Percentiles rank a stretch among this genome's conserved stretches.
phyloP scores from a whole-genome alignment of 2,888 invertebrate species.

The Druceiella hillmani region DNA sequence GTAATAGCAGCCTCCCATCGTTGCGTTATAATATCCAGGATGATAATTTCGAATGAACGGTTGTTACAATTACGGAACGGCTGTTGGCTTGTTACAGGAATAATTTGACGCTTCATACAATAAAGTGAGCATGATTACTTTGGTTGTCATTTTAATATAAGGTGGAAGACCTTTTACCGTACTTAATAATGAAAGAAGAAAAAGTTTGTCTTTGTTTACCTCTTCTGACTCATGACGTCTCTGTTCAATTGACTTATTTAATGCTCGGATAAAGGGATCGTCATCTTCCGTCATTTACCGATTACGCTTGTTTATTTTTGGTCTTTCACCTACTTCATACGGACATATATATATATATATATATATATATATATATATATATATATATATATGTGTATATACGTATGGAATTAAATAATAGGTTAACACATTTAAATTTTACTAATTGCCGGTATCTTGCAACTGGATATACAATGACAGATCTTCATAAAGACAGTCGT shows the following conservation, averaged over 20 bases:
- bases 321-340: conserved; percentile 4
- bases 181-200: conserved; percentile 20
- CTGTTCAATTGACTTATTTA: conserved; percentile 20
- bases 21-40: too few species aligned
- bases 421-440: too few species aligned
- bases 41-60: too few species aligned
- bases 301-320: conserved; percentile 15
- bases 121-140: conserved; percentile 21
- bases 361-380: too few species aligned
- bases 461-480: conserved; percentile 11
- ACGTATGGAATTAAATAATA: too few species aligned
- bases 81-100: conserved; percentile 16
- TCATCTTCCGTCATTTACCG: conserved; percentile 11
- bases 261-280: conserved; percentile 17
- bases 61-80: too few species aligned
- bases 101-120: conserved; percentile 18
- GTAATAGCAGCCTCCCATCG: too few species aligned
- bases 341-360: too few species aligned
- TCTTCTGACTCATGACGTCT: conserved; percentile 19
- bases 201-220: conserved; percentile 20
- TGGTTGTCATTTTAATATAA: conserved; percentile 16
- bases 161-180: conserved; percentile 18
- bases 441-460: conserved; percentile 11
- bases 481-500: conserved; percentile 16
- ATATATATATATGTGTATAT: too few species aligned